Conservation (phyloP, 1,140 invertebrate species). For the Saxidomus purpurata region DNA sequence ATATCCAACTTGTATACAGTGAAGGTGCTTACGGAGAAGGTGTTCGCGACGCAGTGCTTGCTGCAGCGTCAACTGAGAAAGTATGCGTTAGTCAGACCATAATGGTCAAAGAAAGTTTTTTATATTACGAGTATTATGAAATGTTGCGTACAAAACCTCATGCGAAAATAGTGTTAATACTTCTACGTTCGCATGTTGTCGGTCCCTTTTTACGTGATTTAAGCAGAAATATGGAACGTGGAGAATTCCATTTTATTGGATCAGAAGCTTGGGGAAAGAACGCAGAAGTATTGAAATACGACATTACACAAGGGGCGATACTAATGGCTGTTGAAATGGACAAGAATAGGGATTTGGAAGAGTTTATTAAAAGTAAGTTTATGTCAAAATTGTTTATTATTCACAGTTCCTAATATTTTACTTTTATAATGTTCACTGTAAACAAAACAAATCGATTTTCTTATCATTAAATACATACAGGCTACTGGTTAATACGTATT, state of each 20-base stretch:
- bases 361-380: slow-evolving; percentile 38
- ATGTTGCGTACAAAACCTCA: slow-evolving; percentile 36
- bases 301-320: slow-evolving; percentile 57
- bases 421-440: too few relatives aligned
- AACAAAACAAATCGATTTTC: too few relatives aligned
- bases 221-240: background rate
- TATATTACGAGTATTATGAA: slow-evolving; percentile 29
- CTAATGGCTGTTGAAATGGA: slow-evolving; percentile 58
- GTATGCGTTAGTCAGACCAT: slow-evolving; percentile 65
- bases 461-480: too few relatives aligned
- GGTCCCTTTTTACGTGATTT: background rate
- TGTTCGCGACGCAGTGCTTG: slow-evolving; percentile 56
- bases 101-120: slow-evolving; percentile 5
- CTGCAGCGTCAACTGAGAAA: background rate
- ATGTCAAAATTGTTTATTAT: too few relatives aligned
- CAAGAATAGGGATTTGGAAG: slow-evolving; percentile 36
- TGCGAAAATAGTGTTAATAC: slow-evolving; percentile 69
- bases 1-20: slow-evolving; percentile 67
- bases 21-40: slow-evolving; percentile 68
- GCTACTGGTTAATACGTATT: too few relatives aligned
- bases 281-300: slow-evolving; percentile 22
- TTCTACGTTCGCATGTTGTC: slow-evolving; percentile 62
- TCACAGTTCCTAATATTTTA: too few relatives aligned
- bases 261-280: slow-evolving; percentile 70
- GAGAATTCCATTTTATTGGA: slow-evolving; percentile 70